Evolutionary conservation across 2,113 vertebrate genomes (phyloP).

Genomic region (Ailurus styani): DNA sequence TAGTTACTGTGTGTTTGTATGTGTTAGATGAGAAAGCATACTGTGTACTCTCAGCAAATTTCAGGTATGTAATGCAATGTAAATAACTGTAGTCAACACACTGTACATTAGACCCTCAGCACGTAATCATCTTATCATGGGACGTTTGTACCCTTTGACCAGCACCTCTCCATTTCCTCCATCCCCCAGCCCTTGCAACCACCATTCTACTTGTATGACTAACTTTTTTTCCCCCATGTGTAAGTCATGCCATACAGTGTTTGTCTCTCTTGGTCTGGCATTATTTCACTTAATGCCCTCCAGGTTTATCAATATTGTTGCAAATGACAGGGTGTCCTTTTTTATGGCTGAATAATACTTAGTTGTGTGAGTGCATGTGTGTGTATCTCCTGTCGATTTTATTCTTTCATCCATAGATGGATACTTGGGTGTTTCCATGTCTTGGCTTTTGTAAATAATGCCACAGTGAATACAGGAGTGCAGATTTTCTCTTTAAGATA

Average conservation of each 20-base stretch:
- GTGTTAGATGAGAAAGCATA: not conserved
- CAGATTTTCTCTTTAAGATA: not conserved
- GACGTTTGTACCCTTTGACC: not conserved
- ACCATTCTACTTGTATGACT: not conserved
- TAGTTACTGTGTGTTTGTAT: not conserved
- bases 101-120: not conserved
- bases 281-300: not conserved
- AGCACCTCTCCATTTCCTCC: not conserved
- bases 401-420: not conserved
- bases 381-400: not conserved
- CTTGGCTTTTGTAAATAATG: not conserved
- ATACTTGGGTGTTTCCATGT: not conserved
- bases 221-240: not conserved
- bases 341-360: not conserved
- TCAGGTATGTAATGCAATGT: not conserved
- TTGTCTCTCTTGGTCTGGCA: not conserved
- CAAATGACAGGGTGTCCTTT: not conserved
- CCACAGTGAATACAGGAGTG: not conserved
- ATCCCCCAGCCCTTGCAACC: not conserved
- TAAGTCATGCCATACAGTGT: not conserved
- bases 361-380: not conserved
- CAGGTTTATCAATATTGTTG: not conserved
- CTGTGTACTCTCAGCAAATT: not conserved
- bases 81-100: not conserved
- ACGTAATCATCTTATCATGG: not conserved